Percentiles rank a stretch among this genome's conserved stretches.
These are phyloP conservation scores for Riparia riparia DNA, from an alignment of 2,113 vertebrate genomes.

Conservation along the genomic window DNA sequence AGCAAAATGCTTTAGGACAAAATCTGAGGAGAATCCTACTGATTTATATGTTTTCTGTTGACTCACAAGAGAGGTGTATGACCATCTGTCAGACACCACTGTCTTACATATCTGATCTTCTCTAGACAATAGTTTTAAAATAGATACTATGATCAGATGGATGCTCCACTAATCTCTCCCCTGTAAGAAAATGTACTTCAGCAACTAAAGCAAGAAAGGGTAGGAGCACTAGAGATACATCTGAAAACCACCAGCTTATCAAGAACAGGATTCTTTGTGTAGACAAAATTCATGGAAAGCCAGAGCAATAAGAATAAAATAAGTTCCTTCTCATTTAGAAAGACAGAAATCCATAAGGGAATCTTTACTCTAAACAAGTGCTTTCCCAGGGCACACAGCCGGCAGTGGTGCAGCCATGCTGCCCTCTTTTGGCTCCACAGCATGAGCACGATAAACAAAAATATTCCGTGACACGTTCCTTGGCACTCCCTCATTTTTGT, in stretches of 20 bases:
- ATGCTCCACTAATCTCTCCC: background rate
- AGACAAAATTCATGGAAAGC: background rate
- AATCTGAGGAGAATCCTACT: background rate
- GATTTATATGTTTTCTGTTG: background rate
- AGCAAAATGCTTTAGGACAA: background rate
- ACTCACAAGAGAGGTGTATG: background rate
- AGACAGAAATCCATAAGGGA: background rate
- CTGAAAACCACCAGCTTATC: background rate
- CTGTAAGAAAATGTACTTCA: background rate
- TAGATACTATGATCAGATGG: background rate
- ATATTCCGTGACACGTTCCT: background rate
- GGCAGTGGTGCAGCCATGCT: background rate
- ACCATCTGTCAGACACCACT: background rate
- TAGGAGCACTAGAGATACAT: background rate
- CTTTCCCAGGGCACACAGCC: rapidly evolving
- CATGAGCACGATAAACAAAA: background rate
- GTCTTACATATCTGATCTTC: background rate
- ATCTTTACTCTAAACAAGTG: background rate
- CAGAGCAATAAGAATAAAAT: background rate
- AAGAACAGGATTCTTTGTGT: background rate
- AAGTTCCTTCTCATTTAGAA: background rate
- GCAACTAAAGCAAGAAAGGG: background rate
- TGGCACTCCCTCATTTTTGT: background rate
- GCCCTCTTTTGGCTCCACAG: constrained; percentile 60
- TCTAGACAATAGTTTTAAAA: background rate